Percentiles rank a stretch among this genome's conserved stretches.
Evolutionary conservation across 2,888 invertebrate genomes (phyloP).

Genomic region (Sesamia inferens): DNA sequence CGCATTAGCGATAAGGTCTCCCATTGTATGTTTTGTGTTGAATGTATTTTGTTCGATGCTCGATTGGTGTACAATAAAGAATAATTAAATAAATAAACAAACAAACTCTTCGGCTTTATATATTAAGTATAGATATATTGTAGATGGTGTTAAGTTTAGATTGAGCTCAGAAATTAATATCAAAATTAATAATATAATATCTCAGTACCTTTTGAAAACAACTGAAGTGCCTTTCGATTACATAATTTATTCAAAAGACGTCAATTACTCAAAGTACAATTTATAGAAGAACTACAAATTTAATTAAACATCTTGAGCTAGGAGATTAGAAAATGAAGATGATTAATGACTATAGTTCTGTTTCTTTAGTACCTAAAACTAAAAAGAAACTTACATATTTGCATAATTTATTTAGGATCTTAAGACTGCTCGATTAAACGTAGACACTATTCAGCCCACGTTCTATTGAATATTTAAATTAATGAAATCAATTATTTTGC

Average conservation of each 20-base stretch:
- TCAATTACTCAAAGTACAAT: constrained; percentile 33
- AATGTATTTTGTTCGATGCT: no score
- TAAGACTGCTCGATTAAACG: background rate
- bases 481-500: background rate
- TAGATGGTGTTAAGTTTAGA: no score
- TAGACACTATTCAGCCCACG: background rate
- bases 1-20: no score
- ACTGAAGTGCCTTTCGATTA: background rate
- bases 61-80: no score
- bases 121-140: no score
- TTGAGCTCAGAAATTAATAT: constrained; percentile 4
- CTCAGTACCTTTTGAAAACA: background rate
- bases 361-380: background rate
- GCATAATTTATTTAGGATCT: constrained; percentile 6
- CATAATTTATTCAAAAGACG: constrained; percentile 28
- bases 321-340: constrained; percentile 24
- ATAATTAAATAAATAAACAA: no score
- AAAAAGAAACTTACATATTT: background rate
- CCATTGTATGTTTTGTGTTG: no score
- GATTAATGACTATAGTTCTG: constrained; percentile 45
- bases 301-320: constrained; percentile 20
- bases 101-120: no score
- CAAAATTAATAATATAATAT: constrained; percentile 5
- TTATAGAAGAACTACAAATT: constrained; percentile 20
- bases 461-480: background rate